A percentile compares a stretch with the other conserved stretches of the same genome.
Conservation (phyloP, 2,888 invertebrate species). For the Sturmia bella region DNA sequence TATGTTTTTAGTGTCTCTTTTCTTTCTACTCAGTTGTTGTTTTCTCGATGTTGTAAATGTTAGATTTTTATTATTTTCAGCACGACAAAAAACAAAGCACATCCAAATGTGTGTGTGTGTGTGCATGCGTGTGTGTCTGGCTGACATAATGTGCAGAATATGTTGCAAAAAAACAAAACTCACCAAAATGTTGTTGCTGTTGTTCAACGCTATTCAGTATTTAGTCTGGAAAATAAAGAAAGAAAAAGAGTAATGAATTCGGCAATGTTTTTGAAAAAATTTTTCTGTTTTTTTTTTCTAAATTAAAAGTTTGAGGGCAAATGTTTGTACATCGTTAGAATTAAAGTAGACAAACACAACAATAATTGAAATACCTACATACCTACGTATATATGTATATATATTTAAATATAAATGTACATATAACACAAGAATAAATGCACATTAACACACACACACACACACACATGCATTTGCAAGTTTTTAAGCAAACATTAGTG, state of each 20-base stretch:
- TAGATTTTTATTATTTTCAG: constrained; percentile 61
- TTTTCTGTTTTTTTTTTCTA: constrained; percentile 35
- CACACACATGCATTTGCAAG: background rate
- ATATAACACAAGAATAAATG: no score
- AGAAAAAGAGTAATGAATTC: constrained; percentile 65
- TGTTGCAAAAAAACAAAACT: constrained; percentile 51
- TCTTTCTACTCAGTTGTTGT: constrained; percentile 43
- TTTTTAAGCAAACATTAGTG: background rate
- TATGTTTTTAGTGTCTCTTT: constrained; percentile 64
- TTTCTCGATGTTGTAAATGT: constrained; percentile 58
- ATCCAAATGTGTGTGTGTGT: constrained; percentile 10
- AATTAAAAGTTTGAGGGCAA: constrained; percentile 66
- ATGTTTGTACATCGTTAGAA: constrained; percentile 67
- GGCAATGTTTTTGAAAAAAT: constrained; percentile 56
- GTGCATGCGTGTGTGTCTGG: background rate
- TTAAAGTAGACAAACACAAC: constrained; percentile 11
- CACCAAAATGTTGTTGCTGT: constrained; percentile 42
- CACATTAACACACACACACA: constrained; percentile 22
- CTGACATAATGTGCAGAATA: constrained; percentile 42
- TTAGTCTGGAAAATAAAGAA: constrained; percentile 64
- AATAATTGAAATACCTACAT: no score
- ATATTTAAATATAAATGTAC: background rate
- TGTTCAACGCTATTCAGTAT: constrained; percentile 55
- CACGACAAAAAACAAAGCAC: constrained; percentile 35
- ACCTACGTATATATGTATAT: background rate